Percentiles rank a stretch among this genome's conserved stretches.
phyloP scores from a whole-genome alignment of 2,797 vertebrate genomes.

The Crocidura indochinensis region DNA sequence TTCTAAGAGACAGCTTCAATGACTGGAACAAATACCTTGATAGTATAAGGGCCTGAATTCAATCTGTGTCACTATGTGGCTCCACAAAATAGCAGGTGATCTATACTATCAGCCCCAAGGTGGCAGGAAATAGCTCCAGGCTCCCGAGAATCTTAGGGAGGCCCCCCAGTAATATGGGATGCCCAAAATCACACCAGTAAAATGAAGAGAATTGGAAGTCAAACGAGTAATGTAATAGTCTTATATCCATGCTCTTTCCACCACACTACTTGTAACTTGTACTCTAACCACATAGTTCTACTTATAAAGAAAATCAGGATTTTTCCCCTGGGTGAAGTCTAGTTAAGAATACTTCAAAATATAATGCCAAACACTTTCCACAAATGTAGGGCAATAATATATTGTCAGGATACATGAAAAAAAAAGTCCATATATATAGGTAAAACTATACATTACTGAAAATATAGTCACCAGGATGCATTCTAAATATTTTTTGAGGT shows the following conservation, averaged over 20 bases:
- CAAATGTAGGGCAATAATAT: background rate
- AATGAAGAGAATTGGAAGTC: conserved; percentile 6
- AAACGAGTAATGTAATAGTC: background rate
- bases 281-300: conserved; percentile 5
- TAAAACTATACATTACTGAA: conserved; percentile 21
- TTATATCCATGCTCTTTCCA: background rate
- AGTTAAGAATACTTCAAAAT: conserved; percentile 30
- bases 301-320: background rate
- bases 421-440: background rate
- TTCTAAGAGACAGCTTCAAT: no score
- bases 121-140: no score
- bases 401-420: conserved; percentile 56
- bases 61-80: no score
- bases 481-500: background rate
- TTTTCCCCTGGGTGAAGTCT: background rate
- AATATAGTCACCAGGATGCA: conserved; percentile 19
- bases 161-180: background rate
- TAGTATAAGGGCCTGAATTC: no score
- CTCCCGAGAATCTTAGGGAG: no score
- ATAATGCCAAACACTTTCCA: conserved; percentile 48
- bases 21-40: no score
- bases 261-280: background rate
- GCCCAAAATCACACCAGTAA: conserved; percentile 4
- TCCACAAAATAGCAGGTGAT: no score
- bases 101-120: no score